phyloP scores from a whole-genome alignment of 1,140 invertebrate species.

The Antheraea mylitta region DNA sequence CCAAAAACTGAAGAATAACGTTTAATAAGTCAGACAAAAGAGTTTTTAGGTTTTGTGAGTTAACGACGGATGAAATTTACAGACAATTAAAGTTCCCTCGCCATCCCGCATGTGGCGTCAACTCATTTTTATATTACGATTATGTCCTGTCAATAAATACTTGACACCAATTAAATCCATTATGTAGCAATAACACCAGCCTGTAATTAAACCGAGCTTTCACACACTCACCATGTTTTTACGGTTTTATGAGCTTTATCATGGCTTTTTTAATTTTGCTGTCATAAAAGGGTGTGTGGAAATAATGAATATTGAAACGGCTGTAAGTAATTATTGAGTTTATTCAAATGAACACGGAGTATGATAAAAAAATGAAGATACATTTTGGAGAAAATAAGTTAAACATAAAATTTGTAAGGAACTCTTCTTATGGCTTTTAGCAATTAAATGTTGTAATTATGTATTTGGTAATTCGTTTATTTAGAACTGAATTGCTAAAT shows the following conservation, averaged over 20 bases:
- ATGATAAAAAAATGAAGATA: too few relatives aligned
- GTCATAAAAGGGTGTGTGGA: not conserved
- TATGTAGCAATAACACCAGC: constrained; percentile 34
- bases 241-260: constrained; percentile 6
- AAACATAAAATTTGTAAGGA: too few relatives aligned
- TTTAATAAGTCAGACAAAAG: not conserved
- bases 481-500: too few relatives aligned
- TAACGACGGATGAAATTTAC: not conserved
- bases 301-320: not conserved
- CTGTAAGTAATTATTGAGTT: not conserved
- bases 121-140: not conserved
- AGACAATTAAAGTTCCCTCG: not conserved
- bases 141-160: constrained; percentile 40
- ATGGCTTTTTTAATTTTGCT: constrained; percentile 3
- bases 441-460: too few relatives aligned
- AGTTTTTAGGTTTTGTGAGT: not conserved
- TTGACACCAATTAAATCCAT: constrained; percentile 52
- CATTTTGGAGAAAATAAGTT: too few relatives aligned
- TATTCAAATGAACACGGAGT: not conserved
- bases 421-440: too few relatives aligned
- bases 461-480: too few relatives aligned
- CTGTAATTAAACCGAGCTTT: constrained; percentile 4
- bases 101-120: not conserved
- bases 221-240: not conserved
- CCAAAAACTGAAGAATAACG: too few relatives aligned